Base-by-base conservation (phyloP, 2,888 invertebrate genomes). In the Magallana nippona region DNA sequence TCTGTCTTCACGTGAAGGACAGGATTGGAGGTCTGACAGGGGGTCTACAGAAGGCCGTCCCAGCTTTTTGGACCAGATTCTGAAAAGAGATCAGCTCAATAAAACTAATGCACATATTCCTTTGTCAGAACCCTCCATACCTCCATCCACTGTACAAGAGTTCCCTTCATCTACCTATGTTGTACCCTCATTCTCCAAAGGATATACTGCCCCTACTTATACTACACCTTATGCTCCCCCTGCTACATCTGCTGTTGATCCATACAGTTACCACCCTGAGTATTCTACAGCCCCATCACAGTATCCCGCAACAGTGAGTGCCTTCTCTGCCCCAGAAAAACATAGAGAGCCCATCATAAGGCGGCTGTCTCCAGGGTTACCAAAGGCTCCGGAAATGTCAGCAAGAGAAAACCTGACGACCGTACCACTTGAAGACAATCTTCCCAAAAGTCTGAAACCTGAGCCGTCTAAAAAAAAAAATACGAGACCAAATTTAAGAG, bases 401-500 rank as follows among this genome's bases (percentile, higher is more conserved):
- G 19, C 55, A 81, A 63, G 27, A 44, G 81, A n/a, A 62, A 60
- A 63, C 60, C 84, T 11, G 79, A 78, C 44, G 10, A 82, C 85
- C 78, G 85, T 87, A 57, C 87, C 86, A 27, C 82, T 84, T 78
- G 60, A 78, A 22, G 10, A 79, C 15, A 60, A 60, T 15, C 82
- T 79, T 22, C 78, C 82, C 32, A 17, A 27, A 22, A 58, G 27
- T 8, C n/a, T 56, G 5, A 32, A 78, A 27, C 3, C 63, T 22
- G 63, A 71, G 63, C 19, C 63, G 10, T 27, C 27, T 3, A 77
- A 78, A n/a, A 79, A 79, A 10, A 57, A 79, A 55, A 79, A 56
- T 57, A 56, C 55, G 15, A 79, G 79, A 19, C 22, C 79, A 79
- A 79, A 79, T 79, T 57, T 79, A 22, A 55, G 17, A 71, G 81